Evolutionary conservation across 2,888 invertebrate genomes (phyloP), one percentile per base, ranked within the genome.

Genomic region (Ophioninae sp.): DNA sequence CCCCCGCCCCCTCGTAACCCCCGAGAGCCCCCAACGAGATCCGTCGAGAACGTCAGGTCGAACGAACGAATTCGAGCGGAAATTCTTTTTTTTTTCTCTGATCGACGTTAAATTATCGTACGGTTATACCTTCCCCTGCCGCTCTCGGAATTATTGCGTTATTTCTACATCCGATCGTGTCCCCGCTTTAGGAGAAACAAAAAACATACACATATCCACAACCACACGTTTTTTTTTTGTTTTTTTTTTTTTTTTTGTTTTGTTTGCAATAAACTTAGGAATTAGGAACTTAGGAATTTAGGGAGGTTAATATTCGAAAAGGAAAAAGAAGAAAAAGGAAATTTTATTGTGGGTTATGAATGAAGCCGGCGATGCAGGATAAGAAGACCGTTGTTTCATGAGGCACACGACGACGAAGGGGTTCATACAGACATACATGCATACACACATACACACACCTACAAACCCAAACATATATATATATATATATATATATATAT

Each of bases 11-110:
- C 65, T 51, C 22, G 61, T 6, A 56, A 22, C 44, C 22, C 23
- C 63, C 30, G 30, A n/a, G 10, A 23, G 17, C 56, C 13, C 30
- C 37, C 8, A 51, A 58, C 20, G 41, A 13, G 6, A 67, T 20
- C 22, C 44, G 20, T 17, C 65, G 17, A 41, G 8, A 39, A 85
- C 85, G 86, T 81, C 81, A 87, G 84, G 68, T 51, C 69, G 83
- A 86, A 82, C 82, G 82, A 83, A 82, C 59, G 58, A 80, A 76
- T 13, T 64, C 41, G 75, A 51, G 69, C 41, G 20, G 22, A 75
- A 63, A 51, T 51, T 8, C 51, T 51, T 51, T 51, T 51, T 51
- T 51, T 30, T 30, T 30, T 30, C 51, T 51, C 17, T 51, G 13
- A 51, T 51, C 17, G 17, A 51, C 17, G 5, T 51, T 13, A 13